Evolutionary conservation across 1,140 invertebrate genomes (phyloP).

Genomic region (Sogatella furcifera): DNA sequence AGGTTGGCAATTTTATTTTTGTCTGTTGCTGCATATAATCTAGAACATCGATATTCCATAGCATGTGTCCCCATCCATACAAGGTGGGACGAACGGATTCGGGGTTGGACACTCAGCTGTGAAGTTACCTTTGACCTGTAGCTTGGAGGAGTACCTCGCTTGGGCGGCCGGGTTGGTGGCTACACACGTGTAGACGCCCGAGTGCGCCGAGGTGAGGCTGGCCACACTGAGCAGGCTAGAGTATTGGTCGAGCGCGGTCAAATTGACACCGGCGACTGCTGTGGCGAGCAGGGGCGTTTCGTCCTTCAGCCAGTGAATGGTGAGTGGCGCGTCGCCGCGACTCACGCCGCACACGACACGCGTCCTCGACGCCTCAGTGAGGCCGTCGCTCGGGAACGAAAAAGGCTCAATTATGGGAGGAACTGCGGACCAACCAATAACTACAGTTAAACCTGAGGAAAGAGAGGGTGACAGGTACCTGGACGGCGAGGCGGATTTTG

Average conservation of each 20-base stretch:
- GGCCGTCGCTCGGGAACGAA: slow-evolving; percentile 61
- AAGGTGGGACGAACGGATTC: slow-evolving; percentile 6
- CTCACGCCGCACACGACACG: slow-evolving; percentile 75
- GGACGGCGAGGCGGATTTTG: not conserved
- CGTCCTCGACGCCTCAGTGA: slow-evolving; percentile 73
- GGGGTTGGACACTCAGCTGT: not conserved
- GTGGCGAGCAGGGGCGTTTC: slow-evolving; percentile 48
- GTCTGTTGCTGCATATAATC: too few relatives aligned
- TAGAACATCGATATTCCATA: too few relatives aligned
- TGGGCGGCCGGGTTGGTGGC: slow-evolving; percentile 66
- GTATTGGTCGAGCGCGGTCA: slow-evolving; percentile 60
- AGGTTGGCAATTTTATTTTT: too few relatives aligned
- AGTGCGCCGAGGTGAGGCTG: slow-evolving; percentile 57
- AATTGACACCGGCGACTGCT: slow-evolving; percentile 42
- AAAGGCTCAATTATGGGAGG: slow-evolving; percentile 75
- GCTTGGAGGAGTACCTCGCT: slow-evolving; percentile 66
- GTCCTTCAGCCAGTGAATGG: slow-evolving; percentile 69
- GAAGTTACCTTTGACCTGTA: slow-evolving; percentile 73
- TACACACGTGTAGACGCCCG: slow-evolving; percentile 71
- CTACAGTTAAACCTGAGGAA: slow-evolving; percentile 37
- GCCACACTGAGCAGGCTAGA: slow-evolving; percentile 67
- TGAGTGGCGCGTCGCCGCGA: slow-evolving; percentile 62
- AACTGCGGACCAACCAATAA: slow-evolving; percentile 41
- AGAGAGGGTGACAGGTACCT: slow-evolving; percentile 20
- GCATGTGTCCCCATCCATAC: too few relatives aligned